Evolutionary conservation across 2,888 invertebrate species (phyloP), one percentile per base, ranked within the genome.

Genomic region (Anthophora plumipes): DNA sequence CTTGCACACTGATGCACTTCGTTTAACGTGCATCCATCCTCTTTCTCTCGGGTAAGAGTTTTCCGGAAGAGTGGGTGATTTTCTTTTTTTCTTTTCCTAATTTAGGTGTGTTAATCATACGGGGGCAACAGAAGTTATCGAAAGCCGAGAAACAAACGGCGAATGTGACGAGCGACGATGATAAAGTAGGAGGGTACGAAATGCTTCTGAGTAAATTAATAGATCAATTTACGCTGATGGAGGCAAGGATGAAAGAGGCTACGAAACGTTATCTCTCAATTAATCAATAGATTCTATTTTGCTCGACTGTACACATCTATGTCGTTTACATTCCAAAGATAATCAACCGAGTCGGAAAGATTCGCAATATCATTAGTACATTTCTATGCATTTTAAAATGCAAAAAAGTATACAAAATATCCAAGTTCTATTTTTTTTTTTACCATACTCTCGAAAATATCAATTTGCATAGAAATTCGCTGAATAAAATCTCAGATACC

Each of bases 71-170:
- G 66, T 76, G n/a, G 64, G 74, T 55, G 57, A 86, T 86, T 31
- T 89, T 90, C n/a, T n/a, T n/a, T n/a, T n/a, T n/a, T n/a, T n/a
- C n/a, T n/a, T 89, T 89, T 88, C 85, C 85, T 85, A 88, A 90
- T 90, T 89, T 89, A 52, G 57, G 76, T 82, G 85, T 82, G 85
- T 85, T 82, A 86, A 87, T 87, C 85, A 71, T 75, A 52, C 52
- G 66, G 20, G 20, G 11, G 1, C 55, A 66, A 80, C 48, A 57
- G 60, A 63, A 70, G 43, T 76, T 63, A 78, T 80, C 61, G 72
- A 9, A 50, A 39, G 70, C 57, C 31, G 41, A 9, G 25, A 50
- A 54, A 60, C 20, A 68, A 25, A 39, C 37, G 25, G 31, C 43
- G 48, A n/a, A 39, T 43, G 22, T 12, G 46, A 12, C 46, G 6